Evolutionary conservation across 1,140 invertebrate species (phyloP).

Genomic region (Monochamus saltuarius): DNA sequence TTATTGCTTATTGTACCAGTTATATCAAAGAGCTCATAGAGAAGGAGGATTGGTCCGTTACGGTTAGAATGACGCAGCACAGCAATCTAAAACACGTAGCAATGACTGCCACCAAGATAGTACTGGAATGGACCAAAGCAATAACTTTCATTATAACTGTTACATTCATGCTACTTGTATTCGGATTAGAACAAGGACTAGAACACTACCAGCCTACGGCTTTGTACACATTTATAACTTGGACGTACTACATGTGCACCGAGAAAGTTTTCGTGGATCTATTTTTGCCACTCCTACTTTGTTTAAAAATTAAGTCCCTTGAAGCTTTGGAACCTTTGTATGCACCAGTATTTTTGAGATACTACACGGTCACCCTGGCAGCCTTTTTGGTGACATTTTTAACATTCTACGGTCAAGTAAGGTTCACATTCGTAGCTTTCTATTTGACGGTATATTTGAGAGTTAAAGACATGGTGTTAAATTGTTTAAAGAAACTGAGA

Average conservation of each 20-base stretch:
- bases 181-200: slow-evolving; percentile 73
- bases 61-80: slow-evolving; percentile 69
- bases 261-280: slow-evolving; percentile 71
- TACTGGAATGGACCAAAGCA: slow-evolving; percentile 79
- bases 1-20: slow-evolving; percentile 72
- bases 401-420: slow-evolving; percentile 58
- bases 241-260: slow-evolving; percentile 70
- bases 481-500: slow-evolving; percentile 57
- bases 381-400: slow-evolving; percentile 57
- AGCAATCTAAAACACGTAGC: slow-evolving; percentile 74
- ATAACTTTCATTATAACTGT: slow-evolving; percentile 77
- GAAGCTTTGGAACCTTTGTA: slow-evolving; percentile 69
- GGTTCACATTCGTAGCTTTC: slow-evolving; percentile 59
- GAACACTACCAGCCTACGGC: slow-evolving; percentile 70
- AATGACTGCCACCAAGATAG: slow-evolving; percentile 79
- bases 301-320: slow-evolving; percentile 61
- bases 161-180: slow-evolving; percentile 74
- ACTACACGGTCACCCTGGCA: slow-evolving; percentile 59
- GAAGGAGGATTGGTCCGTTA: slow-evolving; percentile 75
- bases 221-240: slow-evolving; percentile 65
- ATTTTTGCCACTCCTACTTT: slow-evolving; percentile 59
- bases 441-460: slow-evolving; percentile 71
- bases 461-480: slow-evolving; percentile 61
- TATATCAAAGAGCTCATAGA: slow-evolving; percentile 72
- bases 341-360: slow-evolving; percentile 62